phyloP scores from a whole-genome alignment of 2,797 vertebrate genomes.

The Otus scops region DNA sequence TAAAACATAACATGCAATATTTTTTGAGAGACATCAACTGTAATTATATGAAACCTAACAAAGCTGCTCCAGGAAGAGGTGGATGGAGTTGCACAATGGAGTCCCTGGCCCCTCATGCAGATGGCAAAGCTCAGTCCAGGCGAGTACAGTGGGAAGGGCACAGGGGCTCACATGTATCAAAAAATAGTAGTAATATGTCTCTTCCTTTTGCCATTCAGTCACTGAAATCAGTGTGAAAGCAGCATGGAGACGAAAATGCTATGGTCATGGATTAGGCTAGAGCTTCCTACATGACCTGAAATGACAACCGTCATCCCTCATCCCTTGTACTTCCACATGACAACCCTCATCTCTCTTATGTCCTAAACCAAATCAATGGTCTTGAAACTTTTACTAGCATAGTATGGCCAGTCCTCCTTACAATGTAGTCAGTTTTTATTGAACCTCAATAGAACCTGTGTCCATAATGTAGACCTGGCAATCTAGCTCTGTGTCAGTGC shows the following conservation, averaged over 20 bases:
- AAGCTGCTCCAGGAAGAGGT: constrained; percentile 5
- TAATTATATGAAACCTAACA: constrained; percentile 26
- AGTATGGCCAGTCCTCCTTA: background rate
- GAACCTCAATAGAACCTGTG: background rate
- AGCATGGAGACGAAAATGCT: background rate
- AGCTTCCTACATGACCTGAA: background rate
- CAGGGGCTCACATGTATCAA: background rate
- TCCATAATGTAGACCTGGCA: background rate
- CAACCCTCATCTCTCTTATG: background rate
- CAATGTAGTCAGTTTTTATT: background rate
- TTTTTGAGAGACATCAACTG: constrained; percentile 52
- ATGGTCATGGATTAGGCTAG: background rate
- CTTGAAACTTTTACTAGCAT: background rate
- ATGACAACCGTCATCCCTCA: background rate
- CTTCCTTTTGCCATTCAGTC: background rate
- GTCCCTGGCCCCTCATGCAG: accelerated
- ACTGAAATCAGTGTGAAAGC: background rate
- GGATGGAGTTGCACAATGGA: background rate
- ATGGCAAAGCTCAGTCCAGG: background rate
- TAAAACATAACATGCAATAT: constrained; percentile 49
- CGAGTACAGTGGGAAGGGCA: background rate
- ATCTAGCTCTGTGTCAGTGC: background rate
- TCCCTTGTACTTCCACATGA: background rate
- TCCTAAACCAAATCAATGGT: background rate
- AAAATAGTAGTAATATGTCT: background rate